phyloP scores from a whole-genome alignment of 2,797 vertebrate genomes.

The Gephyroberyx darwinii region DNA sequence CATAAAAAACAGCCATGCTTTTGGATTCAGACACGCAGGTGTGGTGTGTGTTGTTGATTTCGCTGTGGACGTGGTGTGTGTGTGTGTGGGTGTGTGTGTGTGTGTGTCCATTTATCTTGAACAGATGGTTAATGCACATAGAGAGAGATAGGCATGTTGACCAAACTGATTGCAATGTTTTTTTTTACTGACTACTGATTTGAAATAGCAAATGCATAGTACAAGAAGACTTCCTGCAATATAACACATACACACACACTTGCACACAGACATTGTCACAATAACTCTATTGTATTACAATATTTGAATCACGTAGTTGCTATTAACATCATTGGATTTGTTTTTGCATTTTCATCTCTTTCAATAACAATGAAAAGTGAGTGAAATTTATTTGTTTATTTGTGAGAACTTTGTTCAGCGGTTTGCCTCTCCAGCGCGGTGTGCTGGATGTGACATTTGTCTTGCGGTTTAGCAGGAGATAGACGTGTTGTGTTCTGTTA shows the following conservation, averaged over 20 bases:
- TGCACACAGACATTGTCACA: neutral
- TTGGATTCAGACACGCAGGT: constrained; percentile 54
- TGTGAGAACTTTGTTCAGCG: constrained; percentile 35
- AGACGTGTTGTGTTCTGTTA: constrained; percentile 71
- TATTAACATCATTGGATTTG: constrained; percentile 10
- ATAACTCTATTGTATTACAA: too few relatives aligned
- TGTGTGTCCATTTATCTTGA: constrained; percentile 21
- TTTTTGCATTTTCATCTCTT: neutral
- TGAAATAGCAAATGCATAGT: neutral
- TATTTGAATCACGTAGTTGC: constrained; percentile 16
- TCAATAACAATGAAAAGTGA: neutral
- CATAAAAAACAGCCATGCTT: constrained; percentile 49
- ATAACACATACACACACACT: neutral
- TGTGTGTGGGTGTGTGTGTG: constrained; percentile 2
- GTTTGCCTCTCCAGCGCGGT: constrained; percentile 48
- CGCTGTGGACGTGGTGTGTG: constrained; percentile 4
- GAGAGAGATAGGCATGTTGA: constrained; percentile 39
- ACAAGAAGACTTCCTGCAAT: neutral
- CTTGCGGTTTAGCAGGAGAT: constrained; percentile 68
- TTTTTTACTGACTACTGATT: neutral
- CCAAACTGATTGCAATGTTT: constrained; percentile 39
- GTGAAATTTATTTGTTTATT: constrained; percentile 45
- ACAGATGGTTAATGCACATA: constrained; percentile 59
- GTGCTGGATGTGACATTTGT: constrained; percentile 68
- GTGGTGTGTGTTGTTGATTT: constrained; percentile 56